Base-by-base conservation (phyloP, 2,113 vertebrate genomes). In the Bujurquina vittata region DNA sequence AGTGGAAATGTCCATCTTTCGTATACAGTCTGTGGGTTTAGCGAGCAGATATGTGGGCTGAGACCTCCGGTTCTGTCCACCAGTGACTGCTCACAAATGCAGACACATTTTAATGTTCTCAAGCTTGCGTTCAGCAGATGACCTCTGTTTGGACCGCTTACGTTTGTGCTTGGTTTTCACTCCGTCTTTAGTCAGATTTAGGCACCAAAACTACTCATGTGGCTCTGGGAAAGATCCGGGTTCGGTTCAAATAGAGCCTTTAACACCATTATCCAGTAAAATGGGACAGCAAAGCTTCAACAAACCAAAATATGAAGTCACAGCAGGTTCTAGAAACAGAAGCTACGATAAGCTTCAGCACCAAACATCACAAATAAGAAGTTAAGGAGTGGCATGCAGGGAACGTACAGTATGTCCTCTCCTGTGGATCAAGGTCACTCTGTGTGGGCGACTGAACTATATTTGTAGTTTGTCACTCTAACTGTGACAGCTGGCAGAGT, bases 401-500 rank as follows among this genome's bases (percentile, higher is more conserved):
- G 78, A 65, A 17, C 55, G 60, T 56, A 22, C 35, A 31, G 12
- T 8, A 22, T 59, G 83, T 43, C 81, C 62, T 84, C 60, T 73
- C 55, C 4, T 11, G 78, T 33, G 31, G 73, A 62, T 43, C 54
- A 76, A 80, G 86, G 75, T 59, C 29, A 7, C 10, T 37, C 58
- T 56, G 63, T 23, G 57, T 20, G 37, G 17, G 35, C 1, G 40
- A 14, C 75, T 73, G 69, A 49, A 56, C 86, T 91, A 55, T 86
- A 49, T 88, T 84, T 86, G 80, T 55, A 49, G 40, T 77, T 81
- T 59, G 72, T 84, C 72, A 20, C 72, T 78, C 76, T 49, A 46
- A 78, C 2, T 6, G 73, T n/a, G 78, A 88, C 91, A 91, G 89
- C 89, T 88, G 87, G 79, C 40, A 3, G 20, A 61, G 31, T 57